Conservation (phyloP, 2,797 vertebrate genomes). For the Hydrophis major region DNA sequence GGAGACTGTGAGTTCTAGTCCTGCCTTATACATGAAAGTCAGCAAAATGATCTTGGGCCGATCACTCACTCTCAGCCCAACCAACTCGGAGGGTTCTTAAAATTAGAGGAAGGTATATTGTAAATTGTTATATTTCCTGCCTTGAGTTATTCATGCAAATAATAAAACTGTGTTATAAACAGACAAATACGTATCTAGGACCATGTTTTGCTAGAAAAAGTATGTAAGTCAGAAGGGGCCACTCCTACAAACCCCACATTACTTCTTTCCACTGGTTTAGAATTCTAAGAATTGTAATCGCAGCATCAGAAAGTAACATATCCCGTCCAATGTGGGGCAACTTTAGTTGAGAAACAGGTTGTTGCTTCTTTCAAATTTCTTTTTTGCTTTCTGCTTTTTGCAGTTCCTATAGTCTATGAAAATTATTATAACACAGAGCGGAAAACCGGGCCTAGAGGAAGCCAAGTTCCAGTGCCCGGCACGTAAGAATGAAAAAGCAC, state of each 20-base stretch:
- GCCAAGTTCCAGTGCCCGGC: constrained; percentile 40
- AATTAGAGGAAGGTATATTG: neutral
- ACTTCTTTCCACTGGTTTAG: neutral
- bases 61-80: neutral
- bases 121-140: neutral
- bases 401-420: constrained; percentile 86
- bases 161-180: neutral
- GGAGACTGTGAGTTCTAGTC: no score
- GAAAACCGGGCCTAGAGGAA: constrained; percentile 56
- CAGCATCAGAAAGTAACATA: neutral
- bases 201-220: neutral
- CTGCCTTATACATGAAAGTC: no score
- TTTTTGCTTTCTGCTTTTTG: constrained; percentile 9
- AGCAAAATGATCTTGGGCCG: no score
- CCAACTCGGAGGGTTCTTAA: neutral
- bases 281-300: neutral
- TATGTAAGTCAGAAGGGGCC: neutral
- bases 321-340: neutral
- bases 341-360: neutral
- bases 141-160: neutral
- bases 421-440: constrained; percentile 88
- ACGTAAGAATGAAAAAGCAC: constrained; percentile 62
- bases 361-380: neutral
- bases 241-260: neutral
- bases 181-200: neutral